Percentiles rank a stretch among this genome's conserved stretches.
Conservation (phyloP, 1,140 invertebrate genomes). For the Saxidomus purpurata region DNA sequence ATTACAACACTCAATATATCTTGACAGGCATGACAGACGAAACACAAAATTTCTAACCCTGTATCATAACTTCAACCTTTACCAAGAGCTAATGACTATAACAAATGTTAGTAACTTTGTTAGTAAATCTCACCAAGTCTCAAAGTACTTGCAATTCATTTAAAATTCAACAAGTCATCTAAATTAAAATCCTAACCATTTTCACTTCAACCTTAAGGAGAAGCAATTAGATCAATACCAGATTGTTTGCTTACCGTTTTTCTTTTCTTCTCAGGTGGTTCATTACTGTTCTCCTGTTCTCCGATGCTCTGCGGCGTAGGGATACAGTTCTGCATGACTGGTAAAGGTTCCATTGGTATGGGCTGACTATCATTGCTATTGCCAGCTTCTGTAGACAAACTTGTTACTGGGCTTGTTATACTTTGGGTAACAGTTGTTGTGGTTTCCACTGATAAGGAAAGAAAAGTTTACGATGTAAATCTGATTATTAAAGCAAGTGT, state of each 20-base stretch:
- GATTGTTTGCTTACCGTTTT: constrained; percentile 67
- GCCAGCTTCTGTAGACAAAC: constrained; percentile 70
- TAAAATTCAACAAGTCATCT: too few relatives aligned
- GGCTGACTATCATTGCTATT: constrained; percentile 73
- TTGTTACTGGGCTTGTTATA: constrained; percentile 82
- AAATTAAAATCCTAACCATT: too few relatives aligned
- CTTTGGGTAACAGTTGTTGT: constrained; percentile 84
- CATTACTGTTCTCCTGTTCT: constrained; percentile 81
- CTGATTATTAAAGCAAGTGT: too few relatives aligned
- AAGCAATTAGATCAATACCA: too few relatives aligned
- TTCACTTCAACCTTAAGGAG: too few relatives aligned
- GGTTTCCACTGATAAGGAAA: constrained; percentile 63
- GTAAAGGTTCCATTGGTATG: constrained; percentile 63
- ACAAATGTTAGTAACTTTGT: background rate
- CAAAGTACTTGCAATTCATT: too few relatives aligned
- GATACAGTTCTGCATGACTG: constrained; percentile 71
- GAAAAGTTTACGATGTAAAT: background rate
- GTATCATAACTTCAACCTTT: background rate
- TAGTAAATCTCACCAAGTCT: background rate
- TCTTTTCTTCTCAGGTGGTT: constrained; percentile 83
- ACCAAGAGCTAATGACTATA: background rate
- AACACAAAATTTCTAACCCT: too few relatives aligned
- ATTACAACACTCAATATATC: too few relatives aligned
- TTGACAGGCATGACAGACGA: too few relatives aligned
- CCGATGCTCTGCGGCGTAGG: constrained; percentile 89